These are phyloP conservation scores for Heteractis magnifica DNA, from an alignment of 92 coral and sea anemone species.

Conservation along the genomic window DNA sequence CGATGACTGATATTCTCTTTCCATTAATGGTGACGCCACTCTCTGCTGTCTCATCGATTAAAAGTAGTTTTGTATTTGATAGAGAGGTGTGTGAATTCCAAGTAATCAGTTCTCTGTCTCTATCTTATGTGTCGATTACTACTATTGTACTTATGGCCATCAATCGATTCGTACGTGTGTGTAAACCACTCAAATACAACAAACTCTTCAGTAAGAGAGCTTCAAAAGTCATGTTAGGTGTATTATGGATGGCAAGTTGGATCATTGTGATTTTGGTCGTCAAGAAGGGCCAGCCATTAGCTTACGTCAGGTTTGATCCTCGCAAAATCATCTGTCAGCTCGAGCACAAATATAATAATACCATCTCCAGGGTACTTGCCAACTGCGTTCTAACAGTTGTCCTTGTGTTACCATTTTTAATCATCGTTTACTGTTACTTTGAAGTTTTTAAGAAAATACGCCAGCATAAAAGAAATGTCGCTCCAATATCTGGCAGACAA, in stretches of 20 bases:
- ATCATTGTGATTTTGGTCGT: neutral
- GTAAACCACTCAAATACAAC: conserved; percentile 7
- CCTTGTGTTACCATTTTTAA: neutral
- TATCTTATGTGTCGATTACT: conserved; percentile 4
- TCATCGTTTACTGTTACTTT: conserved; percentile 28
- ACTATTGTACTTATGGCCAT: conserved; percentile 11
- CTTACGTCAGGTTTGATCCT: neutral
- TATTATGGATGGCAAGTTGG: neutral
- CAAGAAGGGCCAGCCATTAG: neutral
- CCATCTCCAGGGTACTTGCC: neutral
- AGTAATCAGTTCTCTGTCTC: neutral
- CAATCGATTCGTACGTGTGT: conserved; percentile 17
- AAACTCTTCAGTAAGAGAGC: neutral
- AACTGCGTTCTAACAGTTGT: neutral
- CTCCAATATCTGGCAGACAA: conserved; percentile 14
- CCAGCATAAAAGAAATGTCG: conserved; percentile 26
- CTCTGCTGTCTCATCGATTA: neutral
- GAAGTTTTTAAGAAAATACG: conserved; percentile 31
- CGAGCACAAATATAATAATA: neutral
- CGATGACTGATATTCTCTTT: conserved; percentile 3
- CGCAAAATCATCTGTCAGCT: neutral
- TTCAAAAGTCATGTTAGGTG: conserved; percentile 3
- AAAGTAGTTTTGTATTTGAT: conserved; percentile 4
- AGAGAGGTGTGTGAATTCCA: conserved; percentile 7
- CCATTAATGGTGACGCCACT: conserved; percentile 9